Evolutionary conservation across 1,140 invertebrate species (phyloP).

Genomic region (Bombyx mandarina): DNA sequence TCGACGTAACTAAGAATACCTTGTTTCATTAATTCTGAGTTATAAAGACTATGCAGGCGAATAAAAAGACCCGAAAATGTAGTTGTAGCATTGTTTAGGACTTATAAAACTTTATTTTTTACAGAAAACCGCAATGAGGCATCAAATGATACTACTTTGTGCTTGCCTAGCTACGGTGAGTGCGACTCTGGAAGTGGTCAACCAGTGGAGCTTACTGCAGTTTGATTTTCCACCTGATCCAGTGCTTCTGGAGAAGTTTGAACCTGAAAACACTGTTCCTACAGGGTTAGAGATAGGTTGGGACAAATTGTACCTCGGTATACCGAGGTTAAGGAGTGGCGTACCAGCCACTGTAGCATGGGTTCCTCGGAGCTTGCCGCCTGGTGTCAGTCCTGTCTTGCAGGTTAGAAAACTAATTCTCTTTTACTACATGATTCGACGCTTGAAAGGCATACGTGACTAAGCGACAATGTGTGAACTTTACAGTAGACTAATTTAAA

Average conservation of each 20-base stretch:
- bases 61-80: no score
- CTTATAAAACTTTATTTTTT: conserved; percentile 6
- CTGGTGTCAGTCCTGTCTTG: conserved; percentile 77
- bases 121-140: conserved; percentile 25
- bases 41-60: no score
- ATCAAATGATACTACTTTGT: conserved; percentile 28
- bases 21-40: no score
- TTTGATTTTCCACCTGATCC: conserved; percentile 78
- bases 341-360: conserved; percentile 80
- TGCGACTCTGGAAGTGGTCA: conserved; percentile 75
- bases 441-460: no score
- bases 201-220: conserved; percentile 80
- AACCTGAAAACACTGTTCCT: conserved; percentile 79
- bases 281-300: conserved; percentile 81
- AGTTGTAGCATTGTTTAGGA: no score
- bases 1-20: no score
- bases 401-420: conserved; percentile 48
- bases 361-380: conserved; percentile 74
- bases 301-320: conserved; percentile 80
- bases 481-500: no score
- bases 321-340: conserved; percentile 79
- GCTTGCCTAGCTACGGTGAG: conserved; percentile 32
- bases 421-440: not conserved
- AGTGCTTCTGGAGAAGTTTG: conserved; percentile 72
- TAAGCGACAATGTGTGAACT: no score